Percentiles rank a stretch among this genome's conserved stretches.
Evolutionary conservation across 2,797 vertebrate species (phyloP).

Genomic region (Lepus oiostolus): DNA sequence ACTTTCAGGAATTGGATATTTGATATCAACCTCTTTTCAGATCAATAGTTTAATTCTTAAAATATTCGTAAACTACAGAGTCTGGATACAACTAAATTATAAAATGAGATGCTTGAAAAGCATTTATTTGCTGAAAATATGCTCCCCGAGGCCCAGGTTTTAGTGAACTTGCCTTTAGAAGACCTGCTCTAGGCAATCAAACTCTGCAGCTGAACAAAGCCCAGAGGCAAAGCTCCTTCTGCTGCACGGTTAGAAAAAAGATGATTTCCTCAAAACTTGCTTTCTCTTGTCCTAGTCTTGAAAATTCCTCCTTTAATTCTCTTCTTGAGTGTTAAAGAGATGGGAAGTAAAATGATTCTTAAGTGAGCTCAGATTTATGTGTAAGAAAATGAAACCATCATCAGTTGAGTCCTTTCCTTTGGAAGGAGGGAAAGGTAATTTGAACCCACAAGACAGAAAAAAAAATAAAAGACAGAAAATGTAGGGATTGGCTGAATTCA

Average conservation of each 20-base stretch:
- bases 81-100: slow-evolving; percentile 76
- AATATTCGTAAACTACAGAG: slow-evolving; percentile 67
- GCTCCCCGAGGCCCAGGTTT: slow-evolving; percentile 76
- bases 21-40: slow-evolving; percentile 72
- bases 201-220: slow-evolving; percentile 81
- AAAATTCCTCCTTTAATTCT: slow-evolving; percentile 77
- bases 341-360: slow-evolving; percentile 27
- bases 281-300: slow-evolving; percentile 67
- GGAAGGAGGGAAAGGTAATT: background rate
- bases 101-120: slow-evolving; percentile 81
- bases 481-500: background rate
- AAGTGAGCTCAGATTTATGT: slow-evolving; percentile 11
- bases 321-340: slow-evolving; percentile 46
- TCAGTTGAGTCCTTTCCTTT: background rate
- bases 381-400: slow-evolving; percentile 6
- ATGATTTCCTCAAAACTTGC: slow-evolving; percentile 70
- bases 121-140: slow-evolving; percentile 71
- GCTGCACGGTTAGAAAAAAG: slow-evolving; percentile 78
- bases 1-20: slow-evolving; percentile 67
- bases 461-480: background rate
- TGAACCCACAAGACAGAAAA: background rate
- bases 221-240: slow-evolving; percentile 80
- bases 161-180: slow-evolving; percentile 83
- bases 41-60: slow-evolving; percentile 71
- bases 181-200: slow-evolving; percentile 83